Percentiles rank a stretch among this genome's conserved stretches.
Evolutionary conservation across 1,140 invertebrate species (phyloP).

Genomic region (Cecropterus lyciades): DNA sequence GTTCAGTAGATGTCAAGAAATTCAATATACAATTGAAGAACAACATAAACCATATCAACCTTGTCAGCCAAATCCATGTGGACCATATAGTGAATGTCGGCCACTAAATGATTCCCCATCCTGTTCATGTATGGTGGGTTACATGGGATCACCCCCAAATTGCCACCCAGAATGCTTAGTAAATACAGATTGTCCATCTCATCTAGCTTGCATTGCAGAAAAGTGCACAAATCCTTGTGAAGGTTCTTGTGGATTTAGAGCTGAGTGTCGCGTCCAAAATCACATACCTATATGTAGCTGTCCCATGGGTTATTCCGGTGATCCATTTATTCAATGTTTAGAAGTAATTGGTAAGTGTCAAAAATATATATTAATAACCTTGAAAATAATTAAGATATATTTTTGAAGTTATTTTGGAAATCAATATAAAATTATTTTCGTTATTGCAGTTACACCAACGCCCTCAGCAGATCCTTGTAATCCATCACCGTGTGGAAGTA

Average conservation of each 20-base stretch:
- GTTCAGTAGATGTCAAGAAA: slow-evolving; percentile 85
- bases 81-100: slow-evolving; percentile 89
- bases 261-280: slow-evolving; percentile 90
- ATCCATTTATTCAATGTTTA: slow-evolving; percentile 90
- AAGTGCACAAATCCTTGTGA: slow-evolving; percentile 92
- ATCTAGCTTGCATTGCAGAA: slow-evolving; percentile 90
- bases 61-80: slow-evolving; percentile 92
- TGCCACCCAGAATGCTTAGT: slow-evolving; percentile 92
- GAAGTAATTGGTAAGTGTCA: slow-evolving; percentile 63
- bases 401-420: neutral
- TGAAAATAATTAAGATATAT: neutral
- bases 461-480: slow-evolving; percentile 86
- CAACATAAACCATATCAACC: slow-evolving; percentile 63
- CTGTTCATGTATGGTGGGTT: slow-evolving; percentile 90
- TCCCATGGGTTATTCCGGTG: slow-evolving; percentile 88
- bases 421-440: neutral
- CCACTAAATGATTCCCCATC: slow-evolving; percentile 85
- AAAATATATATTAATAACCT: slow-evolving; percentile 6
- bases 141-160: slow-evolving; percentile 90
- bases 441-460: slow-evolving; percentile 78
- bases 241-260: slow-evolving; percentile 91
- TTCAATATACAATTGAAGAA: slow-evolving; percentile 75
- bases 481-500: slow-evolving; percentile 90
- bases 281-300: slow-evolving; percentile 91
- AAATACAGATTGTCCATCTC: slow-evolving; percentile 91